Conservation (phyloP, 1,140 invertebrate genomes). For the Drosophila fuyamai region DNA sequence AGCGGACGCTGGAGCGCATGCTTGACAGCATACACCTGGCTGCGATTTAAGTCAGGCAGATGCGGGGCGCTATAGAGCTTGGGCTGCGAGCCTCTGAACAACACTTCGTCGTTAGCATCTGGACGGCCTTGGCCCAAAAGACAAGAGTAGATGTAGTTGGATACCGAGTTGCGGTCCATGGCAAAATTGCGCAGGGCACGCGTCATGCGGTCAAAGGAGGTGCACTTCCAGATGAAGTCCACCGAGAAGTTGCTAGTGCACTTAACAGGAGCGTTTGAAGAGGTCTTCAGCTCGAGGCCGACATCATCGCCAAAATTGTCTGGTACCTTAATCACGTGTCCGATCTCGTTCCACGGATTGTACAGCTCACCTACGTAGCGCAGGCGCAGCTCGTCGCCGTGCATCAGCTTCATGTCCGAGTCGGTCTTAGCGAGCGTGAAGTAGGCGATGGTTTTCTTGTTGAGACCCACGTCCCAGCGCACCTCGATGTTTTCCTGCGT, state of each 20-base stretch:
- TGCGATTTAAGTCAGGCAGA: slow-evolving; percentile 98
- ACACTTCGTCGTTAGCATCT: slow-evolving; percentile 96
- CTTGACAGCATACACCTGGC: slow-evolving; percentile 99
- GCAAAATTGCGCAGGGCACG: slow-evolving; percentile 97
- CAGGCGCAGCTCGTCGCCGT: slow-evolving; percentile 98
- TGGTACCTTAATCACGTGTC: slow-evolving; percentile 99
- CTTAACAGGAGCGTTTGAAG: slow-evolving; percentile 94
- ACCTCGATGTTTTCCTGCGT: slow-evolving; percentile 99
- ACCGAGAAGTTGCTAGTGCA: slow-evolving; percentile 98
- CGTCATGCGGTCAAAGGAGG: slow-evolving; percentile 99
- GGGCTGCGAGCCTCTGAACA: slow-evolving; percentile 93
- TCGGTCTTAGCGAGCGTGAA: slow-evolving; percentile 99
- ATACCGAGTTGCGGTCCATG: slow-evolving; percentile 97
- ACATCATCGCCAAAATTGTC: slow-evolving; percentile 99
- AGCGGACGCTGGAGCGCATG: slow-evolving; percentile 98
- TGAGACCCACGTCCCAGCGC: slow-evolving; percentile 98
- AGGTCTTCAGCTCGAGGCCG: slow-evolving; percentile 97
- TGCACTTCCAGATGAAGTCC: slow-evolving; percentile 99
- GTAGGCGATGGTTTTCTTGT: slow-evolving; percentile 99
- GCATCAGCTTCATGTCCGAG: slow-evolving; percentile 99
- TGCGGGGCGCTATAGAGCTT: slow-evolving; percentile 99
- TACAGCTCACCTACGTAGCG: slow-evolving; percentile 97
- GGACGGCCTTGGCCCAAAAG: slow-evolving; percentile 95
- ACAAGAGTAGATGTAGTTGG: slow-evolving; percentile 98
- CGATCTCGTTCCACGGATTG: slow-evolving; percentile 97